Base-by-base conservation (phyloP, 1,140 invertebrate genomes). In the Triops cancriformis region DNA sequence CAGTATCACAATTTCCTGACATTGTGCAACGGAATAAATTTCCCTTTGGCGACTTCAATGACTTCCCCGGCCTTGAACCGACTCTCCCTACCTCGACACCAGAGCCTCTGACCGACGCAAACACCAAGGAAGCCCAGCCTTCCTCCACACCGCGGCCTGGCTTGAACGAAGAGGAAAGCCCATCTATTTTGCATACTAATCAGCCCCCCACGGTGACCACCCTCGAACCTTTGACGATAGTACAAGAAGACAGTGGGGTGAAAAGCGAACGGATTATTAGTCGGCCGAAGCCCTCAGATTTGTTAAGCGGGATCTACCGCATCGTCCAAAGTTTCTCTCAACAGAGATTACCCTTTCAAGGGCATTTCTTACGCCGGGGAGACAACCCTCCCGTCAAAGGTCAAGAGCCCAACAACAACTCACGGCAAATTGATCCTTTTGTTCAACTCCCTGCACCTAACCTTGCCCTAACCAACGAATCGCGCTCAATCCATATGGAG, bases 351-450 rank as follows among this genome's bases (percentile, higher is more conserved):
- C 51, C 51, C 14, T 64, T 64, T 23, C 51, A 64, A 64, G 51
- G 51, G 6, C 51, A 64, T 7, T 64, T 64, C 51, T 23, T 64
- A 18, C 51, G 51, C 10, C 14, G 51, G 51, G 14, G 51, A 10
- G 51, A 64, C 3, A 64, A 64, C 14, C 18, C 51, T 23, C 10
- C 14, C 14, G 14, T 64, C 6, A 18, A 64, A 18, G 51, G 23
- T 18, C n/a, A 64, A 23, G 18, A 64, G 51, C 14, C 14, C 14
- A 64, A 18, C 23, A n/a, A 18, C 51, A 64, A 64, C 14, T 64
- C 51, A 23, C 51, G 51, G 14, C 51, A 64, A 64, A 64, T 64
- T 64, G 51, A 64, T 23, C 51, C 51, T 64, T 64, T 64, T 64
- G 51, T 64, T 18, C 18, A 64, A 64, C 23, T 64, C 5, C 51